These are phyloP conservation scores for Amiota mariae DNA, from an alignment of 2,888 invertebrate species.

Conservation along the genomic window DNA sequence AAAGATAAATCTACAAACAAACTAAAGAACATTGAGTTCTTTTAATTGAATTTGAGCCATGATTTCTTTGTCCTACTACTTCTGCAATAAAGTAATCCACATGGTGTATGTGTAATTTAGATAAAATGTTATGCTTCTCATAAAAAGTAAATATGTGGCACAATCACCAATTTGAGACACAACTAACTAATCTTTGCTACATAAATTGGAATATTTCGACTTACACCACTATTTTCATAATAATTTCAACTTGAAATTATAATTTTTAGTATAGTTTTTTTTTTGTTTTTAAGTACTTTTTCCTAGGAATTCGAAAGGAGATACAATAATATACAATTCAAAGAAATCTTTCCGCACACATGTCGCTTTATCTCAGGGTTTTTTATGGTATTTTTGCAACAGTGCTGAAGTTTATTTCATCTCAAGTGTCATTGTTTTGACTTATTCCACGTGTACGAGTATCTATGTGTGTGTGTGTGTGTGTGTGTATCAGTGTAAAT, in stretches of 20 bases:
- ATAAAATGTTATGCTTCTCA: too few relatives aligned
- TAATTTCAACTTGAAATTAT: background rate
- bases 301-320: background rate
- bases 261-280: slow-evolving; percentile 8
- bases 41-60: too few relatives aligned
- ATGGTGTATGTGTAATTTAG: too few relatives aligned
- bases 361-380: background rate
- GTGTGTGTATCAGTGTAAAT: background rate
- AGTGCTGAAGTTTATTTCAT: slow-evolving; percentile 13
- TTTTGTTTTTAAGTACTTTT: background rate
- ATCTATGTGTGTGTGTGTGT: too few relatives aligned
- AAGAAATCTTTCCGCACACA: background rate
- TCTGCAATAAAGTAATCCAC: too few relatives aligned
- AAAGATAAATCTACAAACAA: too few relatives aligned
- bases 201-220: too few relatives aligned
- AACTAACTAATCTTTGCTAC: too few relatives aligned
- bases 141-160: too few relatives aligned
- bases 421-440: slow-evolving; percentile 14
- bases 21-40: too few relatives aligned
- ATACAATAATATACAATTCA: background rate
- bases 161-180: too few relatives aligned
- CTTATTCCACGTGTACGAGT: slow-evolving; percentile 3
- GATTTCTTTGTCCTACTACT: too few relatives aligned
- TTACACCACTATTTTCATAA: background rate
- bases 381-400: background rate